Base-by-base conservation (phyloP, 1,140 invertebrate species). In the Orchestia grillus region DNA sequence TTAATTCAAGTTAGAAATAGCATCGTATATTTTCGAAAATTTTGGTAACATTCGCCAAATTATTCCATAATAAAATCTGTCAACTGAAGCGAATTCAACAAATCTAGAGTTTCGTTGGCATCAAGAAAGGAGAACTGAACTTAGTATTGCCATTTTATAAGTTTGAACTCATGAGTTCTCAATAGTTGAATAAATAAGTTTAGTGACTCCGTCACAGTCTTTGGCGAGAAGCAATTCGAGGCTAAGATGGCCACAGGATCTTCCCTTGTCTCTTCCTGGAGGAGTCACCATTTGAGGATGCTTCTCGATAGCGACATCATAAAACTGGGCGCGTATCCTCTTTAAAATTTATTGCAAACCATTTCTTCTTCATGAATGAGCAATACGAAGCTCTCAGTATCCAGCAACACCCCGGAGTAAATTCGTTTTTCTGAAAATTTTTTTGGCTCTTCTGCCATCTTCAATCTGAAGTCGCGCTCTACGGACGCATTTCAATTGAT, bases 331-430 rank as follows among this genome's bases (percentile, higher is more conserved):
- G 92, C 92, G 92, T 47, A 45, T 94, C 92, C 92, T 45, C 44
- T 94, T 94, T 44, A 94, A 45, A 94, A 94, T 94, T 94, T 94
- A 94, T 94, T 94, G 92, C 92, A n/a, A 94, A 45, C 44, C 43
- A 44, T 47, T 47, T 40, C 44, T 94, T 94, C 92, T 94, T 47
- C 92, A 94, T 94, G 92, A 94, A 94, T 94, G 92, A 94, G 92
- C 44, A 47, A 45, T 45, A 45, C 44, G 44, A 94, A 47, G 44
- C 92, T 45, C 92, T 94, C 92, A 94, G 44, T 94, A 47, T 94
- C 44, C 44, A 45, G 41, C 92, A 94, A 94, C 43, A 94, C 92
- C 92, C 44, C 44, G 92, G 44, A 94, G 43, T 45, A 44, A 94
- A 94, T 45, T 94, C 43, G 44, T n/a, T 94, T 94, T 94, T 40